Conservation (phyloP, 1,140 invertebrate genomes). For the Zaprionus inermis region DNA sequence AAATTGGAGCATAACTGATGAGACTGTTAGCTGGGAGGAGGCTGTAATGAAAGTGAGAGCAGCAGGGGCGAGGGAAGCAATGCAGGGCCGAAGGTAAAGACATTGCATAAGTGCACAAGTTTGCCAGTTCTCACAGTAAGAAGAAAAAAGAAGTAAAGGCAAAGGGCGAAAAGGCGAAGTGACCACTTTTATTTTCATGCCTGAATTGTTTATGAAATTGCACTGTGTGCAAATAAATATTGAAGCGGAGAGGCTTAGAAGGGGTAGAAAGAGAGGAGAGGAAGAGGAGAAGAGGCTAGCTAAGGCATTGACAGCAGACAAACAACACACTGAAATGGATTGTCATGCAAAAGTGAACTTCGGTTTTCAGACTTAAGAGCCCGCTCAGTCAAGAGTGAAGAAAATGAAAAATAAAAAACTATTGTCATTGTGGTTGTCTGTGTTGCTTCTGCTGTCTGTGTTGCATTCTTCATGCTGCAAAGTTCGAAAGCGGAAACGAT, state of each 20-base stretch:
- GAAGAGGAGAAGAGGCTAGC: not conserved
- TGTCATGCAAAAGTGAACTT: conserved; percentile 80
- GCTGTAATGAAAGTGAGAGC: conserved; percentile 52
- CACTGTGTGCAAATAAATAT: conserved; percentile 29
- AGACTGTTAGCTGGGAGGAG: conserved; percentile 23
- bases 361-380: conserved; percentile 59
- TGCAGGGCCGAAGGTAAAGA: conserved; percentile 3
- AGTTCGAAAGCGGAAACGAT: conserved; percentile 46
- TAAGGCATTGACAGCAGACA: conserved; percentile 4
- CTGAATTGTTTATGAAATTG: conserved; percentile 72
- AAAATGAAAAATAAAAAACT: conserved; percentile 26
- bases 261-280: not conserved
- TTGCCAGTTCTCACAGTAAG: conserved; percentile 52
- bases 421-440: conserved; percentile 31
- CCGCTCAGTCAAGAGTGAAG: conserved; percentile 61
- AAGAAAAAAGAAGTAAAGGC: conserved; percentile 33
- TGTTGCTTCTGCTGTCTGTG: conserved; percentile 16
- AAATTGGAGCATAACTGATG: conserved; percentile 63
- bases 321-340: conserved; percentile 62
- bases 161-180: conserved; percentile 45
- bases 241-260: not conserved
- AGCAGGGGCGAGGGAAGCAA: not conserved
- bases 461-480: conserved; percentile 20
- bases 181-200: conserved; percentile 82
- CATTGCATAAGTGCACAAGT: conserved; percentile 61